Evolutionary conservation across 92 coral and sea anemone genomes (phyloP), one percentile per base, ranked within the genome.

Genomic region (Heliopora coerulea): DNA sequence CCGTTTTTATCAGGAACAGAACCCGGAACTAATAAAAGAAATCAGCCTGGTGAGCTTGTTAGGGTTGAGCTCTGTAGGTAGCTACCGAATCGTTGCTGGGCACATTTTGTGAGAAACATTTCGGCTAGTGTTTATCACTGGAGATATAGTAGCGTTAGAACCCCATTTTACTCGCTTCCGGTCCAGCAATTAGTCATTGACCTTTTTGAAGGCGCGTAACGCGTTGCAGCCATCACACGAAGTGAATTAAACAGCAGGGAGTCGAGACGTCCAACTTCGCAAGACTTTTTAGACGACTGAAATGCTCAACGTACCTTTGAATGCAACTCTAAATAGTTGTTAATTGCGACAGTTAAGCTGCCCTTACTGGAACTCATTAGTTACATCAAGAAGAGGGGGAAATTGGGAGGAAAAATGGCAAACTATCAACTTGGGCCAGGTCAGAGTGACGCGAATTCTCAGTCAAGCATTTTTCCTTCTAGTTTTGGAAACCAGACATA

Each of bases 291-390:
- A 28, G 23, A 21, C 32, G 42, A 49, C 49, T 63, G 48, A 63
- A 63, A 44, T 17, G 28, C 28, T 44, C 70, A 15, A 15, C 29
- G 70, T 63, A 63, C 37, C 70, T 49, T 25, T 27, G 25, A 70
- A 70, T 70, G 46, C 19, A n/a, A 52, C 35, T 63, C 54, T 70
- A 70, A 70, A 70, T 54, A 54, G 77, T 31, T 70, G 77, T 70
- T 70, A 70, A 70, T 70, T 70, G 63, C 77, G 49, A 70, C 77
- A 70, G 62, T 54, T 70, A 21, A 0, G 0, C 33, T 27, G 11
- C 33, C 28, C 17, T 1, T 4, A 10, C 21, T 27, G 61, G 21
- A 34, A 49, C n/a, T n/a, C n/a, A n/a, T n/a, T n/a, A 8, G 2
- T 6, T 3, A 26, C 18, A 24, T 70, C 63, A 35, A 54, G 32